Conservation (phyloP, 2,888 invertebrate species). For the Mamestra brassicae region DNA sequence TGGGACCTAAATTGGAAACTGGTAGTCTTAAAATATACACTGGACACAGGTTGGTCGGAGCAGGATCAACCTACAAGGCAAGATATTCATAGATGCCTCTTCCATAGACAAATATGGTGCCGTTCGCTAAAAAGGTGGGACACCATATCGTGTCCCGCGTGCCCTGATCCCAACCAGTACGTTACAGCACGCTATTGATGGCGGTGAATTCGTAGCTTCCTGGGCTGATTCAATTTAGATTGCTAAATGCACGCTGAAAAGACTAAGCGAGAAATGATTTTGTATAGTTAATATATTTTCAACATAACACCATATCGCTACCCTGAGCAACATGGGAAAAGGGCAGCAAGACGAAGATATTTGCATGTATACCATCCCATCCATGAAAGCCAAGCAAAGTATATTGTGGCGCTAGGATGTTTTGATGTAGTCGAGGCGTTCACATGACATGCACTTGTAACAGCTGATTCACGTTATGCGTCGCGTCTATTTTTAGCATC, state of each 20-base stretch:
- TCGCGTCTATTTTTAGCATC: constrained; percentile 81
- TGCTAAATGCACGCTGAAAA: not conserved
- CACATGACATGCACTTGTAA: constrained; percentile 75
- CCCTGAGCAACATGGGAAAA: not conserved
- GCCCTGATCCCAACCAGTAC: not conserved
- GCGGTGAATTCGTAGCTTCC: not conserved
- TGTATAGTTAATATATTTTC: not conserved
- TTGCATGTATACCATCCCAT: not conserved
- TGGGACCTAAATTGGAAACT: not conserved
- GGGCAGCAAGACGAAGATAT: not conserved
- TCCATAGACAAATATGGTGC: not conserved
- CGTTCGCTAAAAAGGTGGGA: not conserved
- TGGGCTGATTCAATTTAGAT: not conserved
- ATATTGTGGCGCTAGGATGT: constrained; percentile 23
- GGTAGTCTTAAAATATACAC: not conserved
- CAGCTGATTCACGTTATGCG: constrained; percentile 81
- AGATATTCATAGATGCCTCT: not conserved
- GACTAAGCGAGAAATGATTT: not conserved
- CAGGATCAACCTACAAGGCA: not conserved
- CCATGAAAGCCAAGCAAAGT: constrained; percentile 7
- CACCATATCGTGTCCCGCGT: not conserved
- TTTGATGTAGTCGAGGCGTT: constrained; percentile 53
- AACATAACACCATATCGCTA: not conserved
- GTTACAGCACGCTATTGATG: constrained; percentile 1
- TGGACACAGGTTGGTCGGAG: too few relatives aligned